Conservation (phyloP, 64 coral and sea anemone species). For the Pachyseris speciosa region DNA sequence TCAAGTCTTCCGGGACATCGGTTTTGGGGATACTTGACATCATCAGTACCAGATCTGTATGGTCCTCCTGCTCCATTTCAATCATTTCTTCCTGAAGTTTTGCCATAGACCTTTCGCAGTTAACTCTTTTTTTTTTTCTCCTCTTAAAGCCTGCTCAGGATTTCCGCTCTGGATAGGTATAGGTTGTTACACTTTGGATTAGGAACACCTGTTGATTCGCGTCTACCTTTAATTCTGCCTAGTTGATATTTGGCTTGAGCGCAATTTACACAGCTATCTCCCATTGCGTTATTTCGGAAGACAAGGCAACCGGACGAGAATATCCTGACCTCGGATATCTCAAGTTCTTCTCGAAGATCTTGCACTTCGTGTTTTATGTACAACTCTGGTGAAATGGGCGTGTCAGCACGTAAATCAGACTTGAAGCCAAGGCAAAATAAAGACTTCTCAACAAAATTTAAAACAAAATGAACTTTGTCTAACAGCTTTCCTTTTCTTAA, state of each 20-base stretch:
- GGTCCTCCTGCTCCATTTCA: constrained; percentile 8
- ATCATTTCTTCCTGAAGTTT: neutral
- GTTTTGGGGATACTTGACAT: constrained; percentile 1
- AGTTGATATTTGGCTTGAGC: neutral
- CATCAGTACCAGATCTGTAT: constrained; percentile 24
- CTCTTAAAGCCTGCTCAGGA: neutral
- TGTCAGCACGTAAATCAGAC: neutral
- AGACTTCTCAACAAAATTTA: constrained; percentile 7
- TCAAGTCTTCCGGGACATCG: constrained; percentile 16
- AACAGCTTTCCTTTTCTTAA: neutral
- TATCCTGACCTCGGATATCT: neutral
- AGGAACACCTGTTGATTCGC: neutral
- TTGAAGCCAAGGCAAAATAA: neutral
- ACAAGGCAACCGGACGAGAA: neutral
- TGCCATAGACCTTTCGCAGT: neutral
- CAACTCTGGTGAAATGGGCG: neutral
- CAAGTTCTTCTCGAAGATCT: neutral
- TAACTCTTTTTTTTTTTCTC: neutral
- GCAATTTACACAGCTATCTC: neutral
- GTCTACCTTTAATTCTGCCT: neutral
- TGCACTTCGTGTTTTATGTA: neutral
- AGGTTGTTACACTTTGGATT: neutral
- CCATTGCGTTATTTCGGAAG: neutral
- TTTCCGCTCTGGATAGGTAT: constrained; percentile 1
- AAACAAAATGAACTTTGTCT: neutral